Base-by-base conservation (phyloP, 92 coral and sea anemone genomes). In the Epizoanthus rinbou region DNA sequence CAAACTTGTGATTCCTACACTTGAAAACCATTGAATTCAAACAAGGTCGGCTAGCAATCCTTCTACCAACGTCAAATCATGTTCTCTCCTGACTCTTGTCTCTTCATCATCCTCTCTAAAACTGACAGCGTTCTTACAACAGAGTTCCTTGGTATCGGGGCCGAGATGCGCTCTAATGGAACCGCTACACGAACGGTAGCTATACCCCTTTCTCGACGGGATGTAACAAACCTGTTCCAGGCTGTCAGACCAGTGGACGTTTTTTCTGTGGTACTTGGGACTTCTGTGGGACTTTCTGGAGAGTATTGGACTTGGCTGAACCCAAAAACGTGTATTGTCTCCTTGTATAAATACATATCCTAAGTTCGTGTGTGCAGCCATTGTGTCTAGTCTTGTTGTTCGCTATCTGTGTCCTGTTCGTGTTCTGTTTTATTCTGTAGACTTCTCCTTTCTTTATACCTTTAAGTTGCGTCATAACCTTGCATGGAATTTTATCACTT, bases 221-320 rank as follows among this genome's bases (percentile, higher is more conserved):
- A 76, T 76, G 15, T 76, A 76, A 3, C 70, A 76, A 35, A 76
- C 39, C 9, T 76, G 18, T 10, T 76, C 82, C 4, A 76, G 45
- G 16, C 69, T 76, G 9, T 76, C 82, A 0, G 82, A 64, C 82
- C 82, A 76, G 57, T 76, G 82, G 23, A 76, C 82, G 14, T 19
- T 76, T 33, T 60, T 76, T 39, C 50, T 76, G 11, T 22, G 16
- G 9, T 8, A 22, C 17, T 24, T 76, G 15, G 82, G 35, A 60
- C 57, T 35, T 23, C 23, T 39, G 3, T 41, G 33, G 6, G 41
- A 47, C 23, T 60, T 60, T 45, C 82, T 76, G 35, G 45, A 39
- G 56, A 76, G 21, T 59, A 59, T 60, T 3, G 82, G 70, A n/a
- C 69, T 60, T 33, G 24, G 57, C 8, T 43, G 23, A 8, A 4